A percentile compares a stretch with the other conserved stretches of the same genome.
These are phyloP conservation scores for Calypte anna DNA, from an alignment of 2,113 vertebrate species.

Conservation along the genomic window DNA sequence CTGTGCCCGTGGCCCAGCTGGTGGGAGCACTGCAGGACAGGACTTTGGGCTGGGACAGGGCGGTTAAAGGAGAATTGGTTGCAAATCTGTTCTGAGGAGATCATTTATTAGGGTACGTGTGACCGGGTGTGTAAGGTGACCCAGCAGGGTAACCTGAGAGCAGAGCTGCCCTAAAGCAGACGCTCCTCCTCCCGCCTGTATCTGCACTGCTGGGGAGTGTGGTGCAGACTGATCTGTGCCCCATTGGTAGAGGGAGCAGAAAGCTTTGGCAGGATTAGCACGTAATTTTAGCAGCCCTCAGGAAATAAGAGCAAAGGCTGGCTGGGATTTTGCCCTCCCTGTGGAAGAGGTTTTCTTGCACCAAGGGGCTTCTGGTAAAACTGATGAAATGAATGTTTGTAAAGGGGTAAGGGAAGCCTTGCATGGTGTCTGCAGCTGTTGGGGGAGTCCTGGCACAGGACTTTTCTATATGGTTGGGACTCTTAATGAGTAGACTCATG, in stretches of 20 bases:
- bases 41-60: not conserved
- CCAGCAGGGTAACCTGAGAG: not conserved
- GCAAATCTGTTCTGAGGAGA: not conserved
- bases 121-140: not conserved
- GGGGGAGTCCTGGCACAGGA: not conserved
- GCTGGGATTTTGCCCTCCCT: not conserved
- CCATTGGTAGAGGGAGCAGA: not conserved
- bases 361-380: not conserved
- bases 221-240: not conserved
- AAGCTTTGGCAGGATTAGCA: constrained; percentile 4
- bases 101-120: not conserved
- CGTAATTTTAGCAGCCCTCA: not conserved
- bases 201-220: not conserved
- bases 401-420: not conserved
- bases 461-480: not conserved
- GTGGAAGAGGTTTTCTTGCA: not conserved
- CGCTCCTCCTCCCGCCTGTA: not conserved
- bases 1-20: rapidly evolving
- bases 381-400: not conserved
- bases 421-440: not conserved
- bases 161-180: not conserved
- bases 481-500: not conserved
- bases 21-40: not conserved
- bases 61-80: not conserved
- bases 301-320: not conserved